These are phyloP conservation scores for Palythoa heliodiscus DNA, from an alignment of 92 coral and sea anemone species.

Conservation along the genomic window DNA sequence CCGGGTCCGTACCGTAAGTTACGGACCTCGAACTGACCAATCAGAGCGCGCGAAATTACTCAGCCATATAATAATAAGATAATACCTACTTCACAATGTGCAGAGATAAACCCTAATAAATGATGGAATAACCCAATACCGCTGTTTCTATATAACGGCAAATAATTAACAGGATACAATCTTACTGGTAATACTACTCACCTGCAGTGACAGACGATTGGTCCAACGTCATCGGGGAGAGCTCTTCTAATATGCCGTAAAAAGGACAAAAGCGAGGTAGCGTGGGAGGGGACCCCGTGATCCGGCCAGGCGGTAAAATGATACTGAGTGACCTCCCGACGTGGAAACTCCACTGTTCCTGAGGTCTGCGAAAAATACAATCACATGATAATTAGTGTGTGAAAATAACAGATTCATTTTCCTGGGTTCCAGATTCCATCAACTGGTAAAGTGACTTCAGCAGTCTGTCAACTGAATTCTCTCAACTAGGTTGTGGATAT, in stretches of 20 bases:
- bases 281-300: slow-evolving; percentile 91
- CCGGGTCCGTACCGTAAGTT: no score
- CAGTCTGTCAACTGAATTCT: no score
- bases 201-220: slow-evolving; percentile 89
- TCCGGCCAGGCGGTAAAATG: slow-evolving; percentile 95
- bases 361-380: slow-evolving; percentile 31
- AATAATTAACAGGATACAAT: neutral
- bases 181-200: neutral
- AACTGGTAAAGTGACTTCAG: no score
- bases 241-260: slow-evolving; percentile 73
- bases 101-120: no score
- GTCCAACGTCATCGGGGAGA: slow-evolving; percentile 73
- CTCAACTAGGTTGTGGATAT: no score
- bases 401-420: neutral
- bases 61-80: no score
- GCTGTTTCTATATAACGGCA: neutral
- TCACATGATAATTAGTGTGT: neutral
- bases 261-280: slow-evolving; percentile 81
- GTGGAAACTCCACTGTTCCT: slow-evolving; percentile 67
- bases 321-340: slow-evolving; percentile 77
- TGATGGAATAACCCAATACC: no score
- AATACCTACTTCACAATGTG: no score
- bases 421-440: no score
- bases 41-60: no score
- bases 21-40: no score